phyloP scores from a whole-genome alignment of 2,888 invertebrate species.

The Drosophila emarginata region DNA sequence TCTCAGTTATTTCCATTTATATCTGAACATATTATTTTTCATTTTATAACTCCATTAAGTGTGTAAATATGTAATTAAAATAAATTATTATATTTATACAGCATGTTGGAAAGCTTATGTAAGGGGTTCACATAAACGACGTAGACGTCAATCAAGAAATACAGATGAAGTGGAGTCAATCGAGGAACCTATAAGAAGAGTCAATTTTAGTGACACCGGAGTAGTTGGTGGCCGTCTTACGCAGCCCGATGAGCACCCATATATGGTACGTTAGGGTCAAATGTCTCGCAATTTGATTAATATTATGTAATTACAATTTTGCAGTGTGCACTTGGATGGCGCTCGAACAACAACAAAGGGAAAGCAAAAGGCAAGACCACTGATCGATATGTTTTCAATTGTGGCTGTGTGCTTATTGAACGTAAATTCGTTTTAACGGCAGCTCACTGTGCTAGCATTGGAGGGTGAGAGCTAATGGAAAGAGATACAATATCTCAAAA shows the following conservation, averaged over 20 bases:
- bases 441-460: constrained; percentile 43
- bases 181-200: constrained; percentile 26
- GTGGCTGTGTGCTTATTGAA: constrained; percentile 42
- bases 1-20: too few relatives aligned
- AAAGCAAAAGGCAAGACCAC: constrained; percentile 1
- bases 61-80: too few relatives aligned
- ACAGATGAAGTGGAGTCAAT: constrained; percentile 22
- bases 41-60: too few relatives aligned
- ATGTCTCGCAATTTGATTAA: neutral
- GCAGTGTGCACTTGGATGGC: constrained; percentile 45
- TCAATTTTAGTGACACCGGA: constrained; percentile 12
- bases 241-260: constrained; percentile 28
- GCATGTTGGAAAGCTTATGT: constrained; percentile 26
- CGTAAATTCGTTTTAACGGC: constrained; percentile 38
- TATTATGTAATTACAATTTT: neutral
- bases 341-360: constrained; percentile 9
- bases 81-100: neutral
- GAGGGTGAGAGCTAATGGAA: constrained; percentile 30
- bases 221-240: constrained; percentile 35
- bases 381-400: constrained; percentile 31
- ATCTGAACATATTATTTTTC: neutral
- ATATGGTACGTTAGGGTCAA: constrained; percentile 24
- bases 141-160: constrained; percentile 17
- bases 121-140: constrained; percentile 18
- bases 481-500: constrained; percentile 7